phyloP scores from a whole-genome alignment of 2,113 vertebrate species.

The Mandrillus leucophaeus region DNA sequence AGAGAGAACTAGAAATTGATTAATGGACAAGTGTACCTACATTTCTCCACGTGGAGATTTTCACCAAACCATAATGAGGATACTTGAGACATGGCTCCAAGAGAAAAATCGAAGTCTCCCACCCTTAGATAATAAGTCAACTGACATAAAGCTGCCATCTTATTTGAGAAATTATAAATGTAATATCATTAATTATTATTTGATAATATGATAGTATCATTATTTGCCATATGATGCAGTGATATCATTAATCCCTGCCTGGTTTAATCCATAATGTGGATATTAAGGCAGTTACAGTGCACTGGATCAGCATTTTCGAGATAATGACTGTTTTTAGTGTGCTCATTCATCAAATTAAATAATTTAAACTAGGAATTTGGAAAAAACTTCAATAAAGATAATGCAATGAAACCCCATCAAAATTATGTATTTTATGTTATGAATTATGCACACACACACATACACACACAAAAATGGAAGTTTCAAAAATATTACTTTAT shows the following conservation, averaged over 20 bases:
- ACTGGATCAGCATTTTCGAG: neutral
- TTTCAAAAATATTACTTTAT: neutral
- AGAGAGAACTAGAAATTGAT: neutral
- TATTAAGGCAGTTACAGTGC: neutral
- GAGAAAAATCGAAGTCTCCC: neutral
- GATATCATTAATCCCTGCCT: neutral
- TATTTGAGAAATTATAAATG: neutral
- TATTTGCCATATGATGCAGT: neutral
- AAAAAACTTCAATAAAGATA: slow-evolving; percentile 8
- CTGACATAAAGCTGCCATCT: neutral
- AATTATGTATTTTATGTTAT: slow-evolving; percentile 19
- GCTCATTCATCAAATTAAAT: neutral
- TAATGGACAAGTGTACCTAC: neutral
- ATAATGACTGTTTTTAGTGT: neutral
- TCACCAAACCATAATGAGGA: neutral
- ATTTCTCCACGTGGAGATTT: neutral
- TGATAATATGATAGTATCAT: neutral
- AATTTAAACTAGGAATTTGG: neutral
- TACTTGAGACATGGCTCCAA: neutral
- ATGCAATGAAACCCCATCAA: neutral
- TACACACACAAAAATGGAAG: neutral
- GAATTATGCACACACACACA: neutral
- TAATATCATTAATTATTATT: neutral
- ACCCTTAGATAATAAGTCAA: neutral
- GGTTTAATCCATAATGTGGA: neutral